Evolutionary conservation across 2,113 vertebrate genomes (phyloP).

Genomic region (Triplophysa rosa): DNA sequence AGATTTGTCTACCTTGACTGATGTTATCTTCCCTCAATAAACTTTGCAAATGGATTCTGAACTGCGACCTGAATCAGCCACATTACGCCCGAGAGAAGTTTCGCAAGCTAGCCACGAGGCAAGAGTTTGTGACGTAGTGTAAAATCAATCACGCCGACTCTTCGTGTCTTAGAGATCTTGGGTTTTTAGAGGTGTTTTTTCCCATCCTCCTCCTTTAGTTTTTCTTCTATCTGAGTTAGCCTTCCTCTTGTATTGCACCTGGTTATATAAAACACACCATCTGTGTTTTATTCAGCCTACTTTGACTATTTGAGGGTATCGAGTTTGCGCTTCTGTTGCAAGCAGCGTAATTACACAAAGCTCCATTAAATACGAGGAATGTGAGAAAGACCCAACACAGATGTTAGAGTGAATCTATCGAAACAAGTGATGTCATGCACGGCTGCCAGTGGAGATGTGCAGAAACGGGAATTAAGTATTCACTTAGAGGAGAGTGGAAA

Average conservation of each 20-base stretch:
- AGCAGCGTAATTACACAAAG: conserved; percentile 53
- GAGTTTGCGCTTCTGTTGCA: conserved; percentile 38
- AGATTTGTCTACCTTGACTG: conserved; percentile 20
- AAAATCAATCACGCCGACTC: conserved; percentile 4
- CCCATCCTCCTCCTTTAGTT: background rate
- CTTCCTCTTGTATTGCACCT: conserved; percentile 39
- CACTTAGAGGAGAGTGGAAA: background rate
- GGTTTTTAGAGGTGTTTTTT: background rate
- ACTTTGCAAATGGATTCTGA: conserved; percentile 26
- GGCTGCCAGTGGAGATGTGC: background rate
- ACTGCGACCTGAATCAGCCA: conserved; percentile 23
- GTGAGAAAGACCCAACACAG: conserved; percentile 46
- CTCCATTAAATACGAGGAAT: conserved; percentile 40
- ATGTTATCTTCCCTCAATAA: conserved; percentile 31
- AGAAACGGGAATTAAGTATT: background rate
- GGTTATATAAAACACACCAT: conserved; percentile 47
- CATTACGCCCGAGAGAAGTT: background rate
- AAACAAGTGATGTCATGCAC: conserved; percentile 12
- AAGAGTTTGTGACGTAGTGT: background rate
- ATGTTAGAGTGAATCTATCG: conserved; percentile 43
- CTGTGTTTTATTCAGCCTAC: conserved; percentile 54
- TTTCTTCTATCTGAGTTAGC: conserved; percentile 24
- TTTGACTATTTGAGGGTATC: background rate
- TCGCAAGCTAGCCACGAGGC: background rate
- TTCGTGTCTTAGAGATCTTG: background rate